Evolutionary conservation across 2,888 invertebrate genomes (phyloP), one percentile per base, ranked within the genome.

Genomic region (Argyresthia albistria): DNA sequence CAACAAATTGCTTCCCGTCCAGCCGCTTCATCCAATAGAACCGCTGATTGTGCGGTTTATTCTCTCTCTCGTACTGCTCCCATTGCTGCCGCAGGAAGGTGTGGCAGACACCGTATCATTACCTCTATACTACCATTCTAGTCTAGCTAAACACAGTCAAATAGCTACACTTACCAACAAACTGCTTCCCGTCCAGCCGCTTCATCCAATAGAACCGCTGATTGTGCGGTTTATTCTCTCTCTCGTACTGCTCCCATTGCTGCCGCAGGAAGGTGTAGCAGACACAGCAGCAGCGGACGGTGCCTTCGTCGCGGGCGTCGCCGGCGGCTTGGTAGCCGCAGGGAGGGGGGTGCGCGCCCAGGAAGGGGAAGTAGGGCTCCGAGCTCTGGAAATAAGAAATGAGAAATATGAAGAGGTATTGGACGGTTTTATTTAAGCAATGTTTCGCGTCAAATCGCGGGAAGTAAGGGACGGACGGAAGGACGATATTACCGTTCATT

Each of bases 191-290:
- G 70, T 97, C 97, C 61, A 94, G 92, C 62, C 97, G 88, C 79
- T 97, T 97, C 84, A 97, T 89, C 93, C 97, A 97, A 72, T 97
- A 97, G 67, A 97, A 90, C 52, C 97, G 88, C 74, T 97, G 96
- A 59, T 92, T 90, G 73, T 95, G 93, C 0, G 97, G 96, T 62
- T 95, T 94, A 69, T 92, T 92, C 66, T 93, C 93, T 46, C 93
- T 88, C 81, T 97, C 97, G 76, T 95, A 95, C 58, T 93, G 91
- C 66, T 97, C 95, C 97, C 97, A 97, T 80, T 97, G 97, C 75
- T 96, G 94, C 53, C 93, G 89, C 46, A 97, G 90, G 67, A 96
- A 90, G 51, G 93, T 92, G 80, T 93, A 95, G 83, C 97, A 97
- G 36, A 97, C 91, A 75, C 92, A 91, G 82, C 97, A 97, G 55